Evolutionary conservation across 1,140 invertebrate species (phyloP).

Genomic region (Saccostrea glomerata): DNA sequence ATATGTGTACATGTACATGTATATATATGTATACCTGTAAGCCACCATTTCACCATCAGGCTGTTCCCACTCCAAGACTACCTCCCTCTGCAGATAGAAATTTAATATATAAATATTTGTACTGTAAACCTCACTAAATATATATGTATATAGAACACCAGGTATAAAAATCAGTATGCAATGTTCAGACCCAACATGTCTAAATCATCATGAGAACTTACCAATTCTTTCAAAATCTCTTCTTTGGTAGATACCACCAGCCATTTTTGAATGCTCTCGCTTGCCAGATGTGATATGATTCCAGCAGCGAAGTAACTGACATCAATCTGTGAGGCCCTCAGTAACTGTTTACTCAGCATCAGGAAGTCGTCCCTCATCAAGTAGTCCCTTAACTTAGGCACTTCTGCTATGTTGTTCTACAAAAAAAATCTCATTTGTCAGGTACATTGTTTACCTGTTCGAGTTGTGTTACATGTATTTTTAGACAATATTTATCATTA

Average conservation of each 20-base stretch:
- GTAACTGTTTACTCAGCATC: slow-evolving; percentile 79
- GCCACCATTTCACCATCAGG: slow-evolving; percentile 91
- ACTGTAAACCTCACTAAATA: not conserved
- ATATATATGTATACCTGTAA: slow-evolving; percentile 84
- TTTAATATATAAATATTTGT: not conserved
- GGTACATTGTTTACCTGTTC: not conserved
- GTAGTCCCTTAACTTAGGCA: slow-evolving; percentile 81
- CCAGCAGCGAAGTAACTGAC: slow-evolving; percentile 92
- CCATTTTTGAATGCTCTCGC: slow-evolving; percentile 82
- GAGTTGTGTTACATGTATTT: not conserved
- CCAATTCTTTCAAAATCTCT: slow-evolving; percentile 82
- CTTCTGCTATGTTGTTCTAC: slow-evolving; percentile 90
- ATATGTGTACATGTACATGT: not conserved
- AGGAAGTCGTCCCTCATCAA: slow-evolving; percentile 86
- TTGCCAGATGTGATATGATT: slow-evolving; percentile 88
- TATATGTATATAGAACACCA: too few relatives aligned
- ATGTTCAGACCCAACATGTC: too few relatives aligned
- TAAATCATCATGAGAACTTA: slow-evolving; percentile 42
- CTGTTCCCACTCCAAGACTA: slow-evolving; percentile 85
- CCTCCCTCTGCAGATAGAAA: slow-evolving; percentile 78
- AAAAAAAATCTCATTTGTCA: slow-evolving; percentile 3
- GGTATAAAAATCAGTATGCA: not conserved
- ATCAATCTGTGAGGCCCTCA: slow-evolving; percentile 87
- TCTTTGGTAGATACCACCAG: slow-evolving; percentile 76
- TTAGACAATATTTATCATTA: not conserved